Evolutionary conservation across 2,797 vertebrate species (phyloP), one percentile per base, ranked within the genome.

Genomic region (Microcaecilia unicolor): DNA sequence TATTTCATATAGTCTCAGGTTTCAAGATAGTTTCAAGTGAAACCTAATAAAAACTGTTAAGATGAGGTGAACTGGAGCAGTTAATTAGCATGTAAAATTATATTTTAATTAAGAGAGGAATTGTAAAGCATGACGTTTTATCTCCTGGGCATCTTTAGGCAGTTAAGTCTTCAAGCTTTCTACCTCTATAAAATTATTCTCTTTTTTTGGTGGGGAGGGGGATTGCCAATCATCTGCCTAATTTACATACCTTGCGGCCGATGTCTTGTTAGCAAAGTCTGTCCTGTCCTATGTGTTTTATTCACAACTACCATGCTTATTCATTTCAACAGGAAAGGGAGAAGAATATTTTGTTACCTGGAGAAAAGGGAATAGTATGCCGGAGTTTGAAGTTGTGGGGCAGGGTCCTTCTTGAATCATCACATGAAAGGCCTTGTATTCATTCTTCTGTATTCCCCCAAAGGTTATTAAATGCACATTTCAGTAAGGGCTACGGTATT

Each of bases 1-100:
- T n/a, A n/a, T n/a, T n/a, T n/a, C n/a, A n/a, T n/a, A n/a, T n/a
- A n/a, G n/a, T n/a, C n/a, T 10, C 16, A 28, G 6, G 2, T 19
- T 44, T 39, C 39, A 15, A 6, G 30, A 19, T 12, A 45, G n/a
- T 35, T 17, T 19, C 7, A 20, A 31, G 23, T 34, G 21, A 32
- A 46, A 20, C 17, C 30, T 41, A 31, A 18, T 29, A 27, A 14
- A 33, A 46, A 10, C 5, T 10, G 17, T 22, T 6, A 12, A n/a
- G 15, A 33, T 10, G 28, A 16, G 25, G 26, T 22, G 22, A 34
- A 26, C 22, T 23, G 11, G 14, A 34, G 28, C 23, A 28, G 13
- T 22, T 19, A 3, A 8, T 22, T 25, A 28, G 2, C 7, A 34
- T 23, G 26, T 18, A 27, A 13, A 27, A 14, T 51, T 34, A 14